phyloP scores from a whole-genome alignment of 2,113 vertebrate genomes.

The Vombatus ursinus region DNA sequence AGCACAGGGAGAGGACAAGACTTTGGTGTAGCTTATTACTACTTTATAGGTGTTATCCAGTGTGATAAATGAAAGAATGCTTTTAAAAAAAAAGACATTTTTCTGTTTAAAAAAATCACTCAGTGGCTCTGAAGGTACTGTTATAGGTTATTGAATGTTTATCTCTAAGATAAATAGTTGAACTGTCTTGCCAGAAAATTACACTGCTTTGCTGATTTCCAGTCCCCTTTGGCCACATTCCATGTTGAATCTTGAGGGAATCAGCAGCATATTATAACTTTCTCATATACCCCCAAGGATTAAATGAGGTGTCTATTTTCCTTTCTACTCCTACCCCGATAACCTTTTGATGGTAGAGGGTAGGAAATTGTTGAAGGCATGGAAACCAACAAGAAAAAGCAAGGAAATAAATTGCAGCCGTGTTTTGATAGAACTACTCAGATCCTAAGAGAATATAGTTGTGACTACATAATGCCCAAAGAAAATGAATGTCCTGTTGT shows the following conservation, averaged over 20 bases:
- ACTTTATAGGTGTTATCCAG: neutral
- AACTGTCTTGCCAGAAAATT: slow-evolving; percentile 59
- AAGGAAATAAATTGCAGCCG: neutral
- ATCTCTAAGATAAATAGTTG: slow-evolving; percentile 61
- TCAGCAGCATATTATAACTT: slow-evolving; percentile 46
- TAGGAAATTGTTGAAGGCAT: slow-evolving; percentile 22
- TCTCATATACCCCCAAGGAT: slow-evolving; percentile 53
- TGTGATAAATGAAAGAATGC: slow-evolving; percentile 33
- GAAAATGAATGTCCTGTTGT: neutral
- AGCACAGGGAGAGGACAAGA: neutral
- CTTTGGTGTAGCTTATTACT: neutral
- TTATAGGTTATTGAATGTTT: slow-evolving; percentile 54
- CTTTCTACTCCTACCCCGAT: neutral
- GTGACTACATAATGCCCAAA: neutral
- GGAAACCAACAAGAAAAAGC: neutral
- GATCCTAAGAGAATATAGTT: neutral
- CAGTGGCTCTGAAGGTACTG: slow-evolving; percentile 19
- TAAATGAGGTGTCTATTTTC: neutral
- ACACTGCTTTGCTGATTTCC: slow-evolving; percentile 54
- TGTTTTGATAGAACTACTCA: accelerated
- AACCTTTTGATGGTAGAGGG: neutral
- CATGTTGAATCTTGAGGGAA: slow-evolving; percentile 15
- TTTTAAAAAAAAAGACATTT: slow-evolving; percentile 19
- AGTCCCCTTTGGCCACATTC: slow-evolving; percentile 61
- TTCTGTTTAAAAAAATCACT: neutral